Conservation (phyloP, 2,797 vertebrate species). For the Enteromius unitaeniatus region DNA sequence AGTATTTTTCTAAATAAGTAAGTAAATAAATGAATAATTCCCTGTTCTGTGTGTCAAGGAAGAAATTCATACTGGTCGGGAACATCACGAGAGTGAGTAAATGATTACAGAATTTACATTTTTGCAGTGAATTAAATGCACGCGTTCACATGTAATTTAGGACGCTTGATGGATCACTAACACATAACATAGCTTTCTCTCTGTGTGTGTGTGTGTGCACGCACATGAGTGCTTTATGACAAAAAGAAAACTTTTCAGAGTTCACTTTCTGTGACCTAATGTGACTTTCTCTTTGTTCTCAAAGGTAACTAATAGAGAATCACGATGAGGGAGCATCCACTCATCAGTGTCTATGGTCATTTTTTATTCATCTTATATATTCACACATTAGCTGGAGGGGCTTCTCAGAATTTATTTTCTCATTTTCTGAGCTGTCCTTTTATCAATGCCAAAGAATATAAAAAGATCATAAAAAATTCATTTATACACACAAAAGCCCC, state of each 20-base stretch:
- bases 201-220: background rate
- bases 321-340: constrained; percentile 33
- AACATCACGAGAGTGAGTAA: background rate
- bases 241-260: background rate
- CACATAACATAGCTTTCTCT: background rate
- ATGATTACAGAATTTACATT: background rate
- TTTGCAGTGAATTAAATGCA: background rate
- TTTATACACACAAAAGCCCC: constrained; percentile 18
- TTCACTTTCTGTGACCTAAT: constrained; percentile 26
- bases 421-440: constrained; percentile 28
- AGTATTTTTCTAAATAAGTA: background rate
- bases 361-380: constrained; percentile 54
- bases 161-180: background rate
- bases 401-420: constrained; percentile 41
- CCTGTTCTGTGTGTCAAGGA: background rate
- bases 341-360: constrained; percentile 49
- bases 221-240: background rate
- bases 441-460: constrained; percentile 45
- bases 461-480: constrained; percentile 36
- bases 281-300: constrained; percentile 39
- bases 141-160: background rate
- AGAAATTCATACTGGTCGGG: background rate
- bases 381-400: constrained; percentile 45
- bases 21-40: background rate
- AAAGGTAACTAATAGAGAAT: constrained; percentile 44